Percentiles rank a stretch among this genome's conserved stretches.
phyloP scores from a whole-genome alignment of 2,113 vertebrate species.

The Cavia aperea region DNA sequence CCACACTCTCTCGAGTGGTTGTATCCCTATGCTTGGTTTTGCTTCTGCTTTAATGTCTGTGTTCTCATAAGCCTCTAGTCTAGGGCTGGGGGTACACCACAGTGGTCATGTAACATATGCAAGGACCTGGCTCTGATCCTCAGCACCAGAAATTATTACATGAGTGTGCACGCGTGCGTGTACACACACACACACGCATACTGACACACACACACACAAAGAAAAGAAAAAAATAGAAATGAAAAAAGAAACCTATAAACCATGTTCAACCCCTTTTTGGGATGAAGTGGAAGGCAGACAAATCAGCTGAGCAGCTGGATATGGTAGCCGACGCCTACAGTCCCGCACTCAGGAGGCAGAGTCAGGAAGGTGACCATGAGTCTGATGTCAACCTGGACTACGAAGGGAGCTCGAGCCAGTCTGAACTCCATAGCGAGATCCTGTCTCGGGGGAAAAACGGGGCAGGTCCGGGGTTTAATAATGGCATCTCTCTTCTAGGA shows the following conservation, averaged over 20 bases:
- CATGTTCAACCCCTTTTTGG: background rate
- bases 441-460: background rate
- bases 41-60: background rate
- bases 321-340: background rate
- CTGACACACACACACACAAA: background rate
- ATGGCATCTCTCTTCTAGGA: background rate
- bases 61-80: background rate
- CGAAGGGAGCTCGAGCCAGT: background rate
- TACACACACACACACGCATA: background rate
- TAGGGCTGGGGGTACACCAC: background rate
- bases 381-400: background rate
- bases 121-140: background rate
- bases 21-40: background rate
- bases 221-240: background rate
- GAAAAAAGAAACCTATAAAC: background rate
- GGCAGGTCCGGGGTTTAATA: background rate
- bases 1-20: background rate
- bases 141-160: background rate
- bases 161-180: no score
- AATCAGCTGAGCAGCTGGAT: background rate
- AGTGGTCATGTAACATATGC: background rate
- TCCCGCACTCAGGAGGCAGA: background rate
- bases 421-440: background rate
- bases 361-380: background rate
- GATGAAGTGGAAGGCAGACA: background rate